Percentiles rank a stretch among this genome's conserved stretches.
These are phyloP conservation scores for Heliconius hortense DNA, from an alignment of 2,888 invertebrate species.

Conservation along the genomic window DNA sequence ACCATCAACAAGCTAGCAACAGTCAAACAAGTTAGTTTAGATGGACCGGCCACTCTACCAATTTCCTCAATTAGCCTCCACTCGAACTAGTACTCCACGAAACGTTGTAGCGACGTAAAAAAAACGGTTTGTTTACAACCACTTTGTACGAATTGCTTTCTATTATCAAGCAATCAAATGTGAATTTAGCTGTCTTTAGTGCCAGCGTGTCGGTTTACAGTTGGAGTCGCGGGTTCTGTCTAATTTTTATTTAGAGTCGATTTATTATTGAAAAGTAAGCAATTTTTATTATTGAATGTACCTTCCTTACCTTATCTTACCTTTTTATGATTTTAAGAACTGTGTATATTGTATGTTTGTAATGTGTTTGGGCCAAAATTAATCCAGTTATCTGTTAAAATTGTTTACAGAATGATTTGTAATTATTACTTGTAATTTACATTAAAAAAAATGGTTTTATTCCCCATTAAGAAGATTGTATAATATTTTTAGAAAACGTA, in stretches of 20 bases:
- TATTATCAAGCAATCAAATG: background rate
- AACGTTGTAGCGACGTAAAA: conserved; percentile 8
- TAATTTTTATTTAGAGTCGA: background rate
- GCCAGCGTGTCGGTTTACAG: background rate
- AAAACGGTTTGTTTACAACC: conserved; percentile 19
- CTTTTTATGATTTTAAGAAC: too few species aligned
- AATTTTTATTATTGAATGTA: too few species aligned
- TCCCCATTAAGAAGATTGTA: too few species aligned
- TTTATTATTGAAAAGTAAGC: too few species aligned
- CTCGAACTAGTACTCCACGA: conserved; percentile 9
- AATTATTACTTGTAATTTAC: too few species aligned
- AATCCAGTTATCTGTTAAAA: too few species aligned
- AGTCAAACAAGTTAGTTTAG: conserved; percentile 18
- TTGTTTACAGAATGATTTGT: too few species aligned
- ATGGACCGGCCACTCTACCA: conserved; percentile 21
- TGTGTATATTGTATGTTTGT: too few species aligned
- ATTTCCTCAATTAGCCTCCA: conserved; percentile 25
- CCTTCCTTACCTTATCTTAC: too few species aligned
- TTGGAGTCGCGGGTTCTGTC: background rate
- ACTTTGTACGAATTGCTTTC: conserved; percentile 8
- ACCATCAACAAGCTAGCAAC: conserved; percentile 5
- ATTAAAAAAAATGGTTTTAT: too few species aligned
- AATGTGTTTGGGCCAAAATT: too few species aligned
- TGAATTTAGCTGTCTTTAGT: background rate
- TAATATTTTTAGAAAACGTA: too few species aligned